Base-by-base conservation (phyloP, 2,888 invertebrate species). In the Dryobota labecula region DNA sequence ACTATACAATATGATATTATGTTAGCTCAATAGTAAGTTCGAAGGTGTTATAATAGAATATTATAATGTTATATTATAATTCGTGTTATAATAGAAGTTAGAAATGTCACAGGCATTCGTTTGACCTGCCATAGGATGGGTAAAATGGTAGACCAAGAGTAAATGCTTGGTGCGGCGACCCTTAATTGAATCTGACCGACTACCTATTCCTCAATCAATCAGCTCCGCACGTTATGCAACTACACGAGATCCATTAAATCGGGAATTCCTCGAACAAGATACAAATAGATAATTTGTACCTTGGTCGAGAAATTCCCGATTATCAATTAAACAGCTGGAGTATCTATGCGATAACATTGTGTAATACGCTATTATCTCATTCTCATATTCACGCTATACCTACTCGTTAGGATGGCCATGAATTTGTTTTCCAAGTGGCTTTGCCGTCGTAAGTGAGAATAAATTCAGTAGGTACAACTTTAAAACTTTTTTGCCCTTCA, bases 11-110 rank as follows among this genome's bases (percentile, higher is more conserved):
- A 47, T 47, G 45, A 53, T 62, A 54, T 38, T 53, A 56, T 76
- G 36, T 60, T 38, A 70, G 38, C 53, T 73, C 58, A 76, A 64
- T 38, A 41, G 60, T 47, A 45, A 70, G 67, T 70, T 74, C 75
- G 72, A 72, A 58, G 64, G 60, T 24, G 45, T 47, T 57, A 24
- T n/a, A n/a, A n/a, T n/a, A n/a, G n/a, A n/a, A n/a, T n/a, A n/a
- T n/a, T n/a, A n/a, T n/a, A n/a, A n/a, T n/a, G n/a, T n/a, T n/a
- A n/a, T n/a, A n/a, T n/a, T n/a, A n/a, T n/a, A n/a, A n/a, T 43
- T 11, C 53, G 9, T 49, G 9, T 51, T 70, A 15, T 56, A 57
- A 49, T 36, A 30, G 30, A 13, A 54, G 13, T 45, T 27, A 63
- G 0, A 36, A 74, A 73, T 11, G 20, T 36, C 1, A 27, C 41